Evolutionary conservation across 1,140 invertebrate species (phyloP).

Genomic region (Drosophila ficusphila): DNA sequence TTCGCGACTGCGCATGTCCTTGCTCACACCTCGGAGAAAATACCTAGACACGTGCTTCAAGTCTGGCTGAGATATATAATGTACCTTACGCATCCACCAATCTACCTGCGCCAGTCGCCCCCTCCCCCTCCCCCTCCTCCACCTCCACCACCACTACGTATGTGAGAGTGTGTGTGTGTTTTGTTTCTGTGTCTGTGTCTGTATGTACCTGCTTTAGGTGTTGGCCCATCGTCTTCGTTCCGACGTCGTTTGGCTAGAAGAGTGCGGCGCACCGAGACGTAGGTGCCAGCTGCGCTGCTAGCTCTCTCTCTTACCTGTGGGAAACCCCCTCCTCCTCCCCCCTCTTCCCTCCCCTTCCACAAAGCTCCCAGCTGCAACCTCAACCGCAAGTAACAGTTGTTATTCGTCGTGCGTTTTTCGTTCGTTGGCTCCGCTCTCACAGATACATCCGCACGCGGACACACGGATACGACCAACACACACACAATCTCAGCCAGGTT

Average conservation of each 20-base stretch:
- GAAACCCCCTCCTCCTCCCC: not conserved
- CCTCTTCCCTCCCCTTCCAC: not conserved
- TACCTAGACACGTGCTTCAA: constrained; percentile 58
- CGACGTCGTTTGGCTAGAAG: constrained; percentile 47
- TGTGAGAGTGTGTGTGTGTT: too few species aligned
- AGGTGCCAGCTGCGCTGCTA: constrained; percentile 53
- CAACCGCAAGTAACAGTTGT: constrained; percentile 78
- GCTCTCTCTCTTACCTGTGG: constrained; percentile 31
- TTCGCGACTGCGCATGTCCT: constrained; percentile 53
- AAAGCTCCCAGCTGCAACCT: constrained; percentile 25
- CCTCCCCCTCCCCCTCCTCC: constrained; percentile 30
- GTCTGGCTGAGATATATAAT: constrained; percentile 68
- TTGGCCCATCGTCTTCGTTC: constrained; percentile 65
- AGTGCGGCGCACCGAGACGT: constrained; percentile 46
- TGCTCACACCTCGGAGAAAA: constrained; percentile 46
- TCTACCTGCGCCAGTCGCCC: constrained; percentile 79
- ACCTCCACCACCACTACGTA: too few species aligned
- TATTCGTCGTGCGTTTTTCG: constrained; percentile 78
- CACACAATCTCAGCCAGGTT: constrained; percentile 65
- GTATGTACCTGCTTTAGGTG: constrained; percentile 76
- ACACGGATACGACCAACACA: not conserved
- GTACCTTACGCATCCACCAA: constrained; percentile 84
- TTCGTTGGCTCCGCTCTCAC: constrained; percentile 72
- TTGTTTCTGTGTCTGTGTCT: constrained; percentile 33
- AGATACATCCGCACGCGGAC: constrained; percentile 24